Evolutionary conservation across 2,113 vertebrate genomes (phyloP).

Genomic region (Amphiprion percula): DNA sequence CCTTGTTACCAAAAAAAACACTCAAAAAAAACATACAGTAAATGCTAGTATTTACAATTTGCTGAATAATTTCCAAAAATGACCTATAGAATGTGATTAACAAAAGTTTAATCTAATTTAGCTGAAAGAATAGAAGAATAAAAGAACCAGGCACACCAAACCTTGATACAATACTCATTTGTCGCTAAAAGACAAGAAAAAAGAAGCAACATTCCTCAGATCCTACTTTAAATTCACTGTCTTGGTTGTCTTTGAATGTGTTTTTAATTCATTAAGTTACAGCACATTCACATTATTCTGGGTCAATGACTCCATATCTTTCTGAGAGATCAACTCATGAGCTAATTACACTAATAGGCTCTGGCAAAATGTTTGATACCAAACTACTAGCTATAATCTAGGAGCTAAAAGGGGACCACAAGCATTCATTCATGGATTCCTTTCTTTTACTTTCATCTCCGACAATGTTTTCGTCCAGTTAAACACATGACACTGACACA

Average conservation of each 20-base stretch:
- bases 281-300: slow-evolving; percentile 61
- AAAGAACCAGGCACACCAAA: background rate
- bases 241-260: slow-evolving; percentile 33
- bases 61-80: background rate
- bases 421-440: background rate
- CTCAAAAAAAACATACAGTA: background rate
- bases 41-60: background rate
- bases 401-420: slow-evolving; percentile 38
- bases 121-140: background rate
- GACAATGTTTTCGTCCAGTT: slow-evolving; percentile 10
- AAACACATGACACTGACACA: background rate
- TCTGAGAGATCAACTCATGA: slow-evolving; percentile 46
- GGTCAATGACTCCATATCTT: slow-evolving; percentile 67
- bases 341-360: slow-evolving; percentile 73
- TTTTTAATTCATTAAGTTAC: slow-evolving; percentile 54
- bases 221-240: slow-evolving; percentile 31
- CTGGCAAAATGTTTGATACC: slow-evolving; percentile 63
- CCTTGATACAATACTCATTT: background rate
- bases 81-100: background rate
- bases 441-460: slow-evolving; percentile 44
- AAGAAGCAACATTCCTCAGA: background rate
- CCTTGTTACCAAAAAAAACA: background rate
- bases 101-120: slow-evolving; percentile 7
- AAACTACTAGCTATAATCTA: slow-evolving; percentile 50
- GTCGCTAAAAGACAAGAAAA: background rate